These are phyloP conservation scores for Sciurus niger DNA, from an alignment of 2,113 vertebrate genomes.

Conservation along the genomic window DNA sequence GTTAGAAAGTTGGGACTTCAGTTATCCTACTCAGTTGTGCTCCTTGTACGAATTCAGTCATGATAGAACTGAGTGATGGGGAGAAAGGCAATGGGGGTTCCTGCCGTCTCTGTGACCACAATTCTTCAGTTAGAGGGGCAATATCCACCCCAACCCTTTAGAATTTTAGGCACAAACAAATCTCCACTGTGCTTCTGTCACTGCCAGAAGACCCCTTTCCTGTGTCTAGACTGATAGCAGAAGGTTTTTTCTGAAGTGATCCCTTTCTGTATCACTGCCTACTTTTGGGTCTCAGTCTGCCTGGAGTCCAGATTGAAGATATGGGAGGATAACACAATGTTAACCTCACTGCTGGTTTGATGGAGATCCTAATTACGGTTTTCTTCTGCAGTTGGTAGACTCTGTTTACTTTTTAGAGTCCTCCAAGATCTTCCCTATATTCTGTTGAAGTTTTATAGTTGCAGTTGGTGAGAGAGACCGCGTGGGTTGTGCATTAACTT, in stretches of 20 bases:
- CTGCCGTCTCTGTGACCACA: not conserved
- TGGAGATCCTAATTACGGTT: not conserved
- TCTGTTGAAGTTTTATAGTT: not conserved
- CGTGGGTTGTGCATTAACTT: not conserved
- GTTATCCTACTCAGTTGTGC: not conserved
- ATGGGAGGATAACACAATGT: not conserved
- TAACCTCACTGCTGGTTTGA: not conserved
- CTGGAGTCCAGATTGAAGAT: not conserved
- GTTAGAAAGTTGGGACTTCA: not conserved
- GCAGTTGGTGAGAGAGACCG: not conserved
- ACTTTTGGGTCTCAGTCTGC: not conserved
- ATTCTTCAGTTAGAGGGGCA: not conserved
- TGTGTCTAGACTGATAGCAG: not conserved
- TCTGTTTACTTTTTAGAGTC: not conserved
- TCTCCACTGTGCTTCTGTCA: not conserved
- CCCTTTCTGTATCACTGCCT: not conserved
- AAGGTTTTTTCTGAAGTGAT: not conserved
- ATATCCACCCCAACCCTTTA: fast-evolving
- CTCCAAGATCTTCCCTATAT: not conserved
- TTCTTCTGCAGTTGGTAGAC: not conserved
- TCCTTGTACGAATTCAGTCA: not conserved
- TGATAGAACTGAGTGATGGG: not conserved
- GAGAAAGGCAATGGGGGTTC: not conserved
- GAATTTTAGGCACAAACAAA: not conserved
- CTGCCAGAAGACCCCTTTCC: not conserved